Evolutionary conservation across 2,797 vertebrate genomes (phyloP).

Genomic region (Fratercula arctica): DNA sequence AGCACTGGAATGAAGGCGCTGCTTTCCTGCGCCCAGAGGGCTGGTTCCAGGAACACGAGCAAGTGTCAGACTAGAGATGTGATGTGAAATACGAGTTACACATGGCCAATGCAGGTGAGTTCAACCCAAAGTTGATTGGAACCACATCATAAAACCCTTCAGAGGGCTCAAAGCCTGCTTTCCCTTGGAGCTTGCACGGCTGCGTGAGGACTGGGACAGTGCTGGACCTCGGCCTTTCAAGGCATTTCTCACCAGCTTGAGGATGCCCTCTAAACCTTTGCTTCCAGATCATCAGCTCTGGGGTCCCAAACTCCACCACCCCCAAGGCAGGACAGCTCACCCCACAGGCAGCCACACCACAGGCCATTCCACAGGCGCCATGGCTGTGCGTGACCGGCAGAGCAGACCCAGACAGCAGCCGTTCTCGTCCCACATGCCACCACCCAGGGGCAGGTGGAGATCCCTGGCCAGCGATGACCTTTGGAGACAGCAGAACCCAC

Average conservation of each 20-base stretch:
- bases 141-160: too few species aligned
- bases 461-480: background rate
- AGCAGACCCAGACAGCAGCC: background rate
- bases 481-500: background rate
- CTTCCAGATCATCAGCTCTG: background rate
- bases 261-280: background rate
- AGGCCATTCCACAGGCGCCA: fast-evolving
- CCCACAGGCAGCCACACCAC: background rate
- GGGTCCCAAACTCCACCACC: fast-evolving
- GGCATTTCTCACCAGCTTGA: fast-evolving
- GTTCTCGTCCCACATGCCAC: fast-evolving
- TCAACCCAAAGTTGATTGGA: background rate
- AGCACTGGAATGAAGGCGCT: background rate
- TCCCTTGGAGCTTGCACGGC: fast-evolving
- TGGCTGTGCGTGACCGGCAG: fast-evolving
- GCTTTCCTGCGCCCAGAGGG: background rate
- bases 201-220: too few species aligned
- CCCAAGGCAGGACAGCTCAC: background rate
- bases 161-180: background rate
- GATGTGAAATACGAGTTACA: background rate
- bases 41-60: background rate
- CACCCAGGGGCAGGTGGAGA: too few species aligned
- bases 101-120: fast-evolving
- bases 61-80: background rate
- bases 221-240: background rate